Evolutionary conservation across 2,113 vertebrate genomes (phyloP).

Genomic region (Hassar affinis): DNA sequence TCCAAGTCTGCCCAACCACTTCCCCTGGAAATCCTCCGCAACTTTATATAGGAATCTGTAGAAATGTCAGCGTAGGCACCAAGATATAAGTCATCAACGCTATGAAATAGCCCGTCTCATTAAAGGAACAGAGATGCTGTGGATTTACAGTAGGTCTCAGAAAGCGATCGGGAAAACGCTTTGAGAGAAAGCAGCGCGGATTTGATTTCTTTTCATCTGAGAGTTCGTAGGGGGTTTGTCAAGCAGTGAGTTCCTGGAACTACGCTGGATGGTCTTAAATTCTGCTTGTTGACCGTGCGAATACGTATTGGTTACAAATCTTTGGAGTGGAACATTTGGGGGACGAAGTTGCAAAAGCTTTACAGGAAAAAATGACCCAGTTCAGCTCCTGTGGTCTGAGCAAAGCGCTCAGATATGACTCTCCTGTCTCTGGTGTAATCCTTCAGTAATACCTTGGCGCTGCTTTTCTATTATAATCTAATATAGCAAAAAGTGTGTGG

Average conservation of each 20-base stretch:
- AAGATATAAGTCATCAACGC: slow-evolving; percentile 11
- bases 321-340: neutral
- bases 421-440: slow-evolving; percentile 5
- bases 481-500: neutral
- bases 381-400: slow-evolving; percentile 10
- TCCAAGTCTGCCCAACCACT: slow-evolving; percentile 6
- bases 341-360: slow-evolving; percentile 5
- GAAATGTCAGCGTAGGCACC: slow-evolving; percentile 11
- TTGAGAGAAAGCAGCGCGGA: neutral
- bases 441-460: slow-evolving; percentile 1
- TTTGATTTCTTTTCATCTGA: neutral
- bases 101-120: slow-evolving; percentile 25
- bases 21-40: neutral
- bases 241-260: slow-evolving; percentile 27
- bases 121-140: neutral
- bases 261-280: neutral
- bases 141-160: slow-evolving; percentile 37
- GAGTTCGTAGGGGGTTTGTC: neutral
- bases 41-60: slow-evolving; percentile 8
- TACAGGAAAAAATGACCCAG: slow-evolving; percentile 14
- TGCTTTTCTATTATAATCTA: neutral
- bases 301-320: neutral
- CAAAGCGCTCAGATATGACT: neutral
- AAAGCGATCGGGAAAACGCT: neutral
- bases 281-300: neutral